Evolutionary conservation across 2,113 vertebrate species (phyloP), one percentile per base, ranked within the genome.

Genomic region (Cochlearius cochlearius): DNA sequence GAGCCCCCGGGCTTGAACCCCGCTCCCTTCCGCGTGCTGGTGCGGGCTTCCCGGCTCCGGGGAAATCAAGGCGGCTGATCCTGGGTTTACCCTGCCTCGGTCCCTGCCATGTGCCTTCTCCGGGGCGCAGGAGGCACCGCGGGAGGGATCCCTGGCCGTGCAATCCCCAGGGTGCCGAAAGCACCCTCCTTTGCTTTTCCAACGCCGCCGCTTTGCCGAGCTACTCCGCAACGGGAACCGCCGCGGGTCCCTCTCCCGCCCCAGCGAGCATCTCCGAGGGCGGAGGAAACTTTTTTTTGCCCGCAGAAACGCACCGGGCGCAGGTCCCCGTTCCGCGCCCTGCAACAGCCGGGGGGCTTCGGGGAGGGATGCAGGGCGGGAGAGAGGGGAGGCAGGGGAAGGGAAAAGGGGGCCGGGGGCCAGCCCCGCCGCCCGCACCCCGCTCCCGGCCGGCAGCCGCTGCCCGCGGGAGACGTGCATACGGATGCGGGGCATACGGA

Each of bases 231-330:
- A 32, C 3, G 13, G n/a, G 43, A 82, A 21, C 12, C 8, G 3
- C 63, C 39, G 55, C 8, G 1, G 1, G n/a, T 25, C 26, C 20
- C 34, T 49, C 67, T 59, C 32, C 66, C n/a, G 47, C 53, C 38
- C n/a, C 41, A 56, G 2, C 0, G 20, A 85, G 6, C 59, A 47
- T 8, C 45, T 5, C 19, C 1, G 14, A 2, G 27, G 56, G 26
- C 3, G 30, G 62, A 55, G 12, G 29, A 76, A 88, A 86, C 52
- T 69, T 88, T 53, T 47, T 73, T 82, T 34, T 39, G 10, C 38
- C 32, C 8, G 3, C 20, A 45, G 62, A 80, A 45, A 64, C 1
- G 7, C 13, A 12, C 15, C 18, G 11, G 26, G 47, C 1, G 15
- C 67, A 15, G 26, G 39, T 30, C 26, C 9, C n/a, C 15, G 1